A percentile compares a stretch with the other conserved stretches of the same genome.
phyloP scores from a whole-genome alignment of 1,140 invertebrate species.

The Drosophila ogumai region DNA sequence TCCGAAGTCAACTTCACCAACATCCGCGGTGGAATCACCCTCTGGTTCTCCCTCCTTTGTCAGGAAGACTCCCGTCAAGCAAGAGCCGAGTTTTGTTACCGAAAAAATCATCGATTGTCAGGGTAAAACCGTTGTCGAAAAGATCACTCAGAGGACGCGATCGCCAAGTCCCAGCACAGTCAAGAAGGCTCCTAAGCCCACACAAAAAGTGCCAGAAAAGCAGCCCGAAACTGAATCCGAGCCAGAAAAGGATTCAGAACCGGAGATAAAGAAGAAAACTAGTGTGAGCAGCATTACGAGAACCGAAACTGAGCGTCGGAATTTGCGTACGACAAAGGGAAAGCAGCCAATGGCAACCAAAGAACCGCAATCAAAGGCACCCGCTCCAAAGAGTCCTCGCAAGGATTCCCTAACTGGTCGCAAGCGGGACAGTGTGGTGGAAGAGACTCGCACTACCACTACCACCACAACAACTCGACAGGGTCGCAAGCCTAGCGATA shows the following conservation, averaged over 20 bases:
- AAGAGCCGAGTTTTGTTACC: slow-evolving; percentile 47
- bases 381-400: slow-evolving; percentile 44
- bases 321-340: slow-evolving; percentile 51
- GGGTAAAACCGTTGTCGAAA: slow-evolving; percentile 41
- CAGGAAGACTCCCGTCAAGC: slow-evolving; percentile 5
- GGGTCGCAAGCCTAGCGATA: slow-evolving; percentile 43
- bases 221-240: slow-evolving; percentile 9
- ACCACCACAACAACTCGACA: slow-evolving; percentile 29
- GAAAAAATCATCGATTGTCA: slow-evolving; percentile 66
- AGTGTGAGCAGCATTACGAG: slow-evolving; percentile 12
- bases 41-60: not conserved
- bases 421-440: slow-evolving; percentile 56
- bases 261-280: slow-evolving; percentile 36
- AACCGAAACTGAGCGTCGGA: slow-evolving; percentile 56
- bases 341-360: slow-evolving; percentile 15
- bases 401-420: slow-evolving; percentile 57
- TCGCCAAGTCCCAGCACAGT: slow-evolving; percentile 14
- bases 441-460: slow-evolving; percentile 50
- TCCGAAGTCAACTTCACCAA: slow-evolving; percentile 10
- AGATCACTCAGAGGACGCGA: slow-evolving; percentile 13
- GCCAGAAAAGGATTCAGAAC: slow-evolving; percentile 40
- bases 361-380: slow-evolving; percentile 23
- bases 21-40: not conserved
- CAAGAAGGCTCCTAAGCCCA: slow-evolving; percentile 6
- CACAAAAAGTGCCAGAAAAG: slow-evolving; percentile 3